Evolutionary conservation across 2,888 invertebrate genomes (phyloP), one percentile per base, ranked within the genome.

Genomic region (Idaea biselata): DNA sequence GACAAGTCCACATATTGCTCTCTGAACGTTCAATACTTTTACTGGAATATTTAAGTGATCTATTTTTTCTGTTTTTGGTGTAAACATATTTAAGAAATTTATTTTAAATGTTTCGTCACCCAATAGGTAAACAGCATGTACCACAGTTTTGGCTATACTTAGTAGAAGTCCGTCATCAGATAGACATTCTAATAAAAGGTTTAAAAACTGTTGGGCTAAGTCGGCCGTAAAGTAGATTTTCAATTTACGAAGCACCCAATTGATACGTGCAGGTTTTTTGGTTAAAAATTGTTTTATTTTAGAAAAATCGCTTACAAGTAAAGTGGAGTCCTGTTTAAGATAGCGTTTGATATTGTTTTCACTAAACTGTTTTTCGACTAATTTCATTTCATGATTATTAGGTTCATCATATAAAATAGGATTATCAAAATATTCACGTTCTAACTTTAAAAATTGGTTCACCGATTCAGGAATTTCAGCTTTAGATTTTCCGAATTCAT

Each of bases 191-290:
- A 44, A 8, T 44, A 79, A 83, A 57, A 78, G 78, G 8, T 71
- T 64, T 6, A 82, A 59, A 65, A 73, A 82, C 18, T 77, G 66
- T 62, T 77, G 73, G 0, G 80, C 75, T 32, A 86, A 61, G 66
- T 87, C 86, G 60, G 79, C 65, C 7, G 74, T 62, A 68, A 85
- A 88, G 66, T 86, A 88, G 58, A 81, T 72, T 73, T 72, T 82
- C 3, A 88, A 59, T 71, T 84, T 86, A 58, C 71, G 79, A 16
- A 84, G 64, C 1, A 87, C 68, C 3, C 54, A 64, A 54, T 73
- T 79, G 0, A 83, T 62, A 54, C 68, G 44, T 68, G 44, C 73
- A 64, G 31, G 31, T 5, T 0, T 16, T 16, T 6, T 33, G 31
- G 11, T 65, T 33, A 57, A 61, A 18, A 63, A 71, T 59, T 68